Evolutionary conservation across 2,797 vertebrate genomes (phyloP).

Genomic region (Scolopax bukidnonensis): DNA sequence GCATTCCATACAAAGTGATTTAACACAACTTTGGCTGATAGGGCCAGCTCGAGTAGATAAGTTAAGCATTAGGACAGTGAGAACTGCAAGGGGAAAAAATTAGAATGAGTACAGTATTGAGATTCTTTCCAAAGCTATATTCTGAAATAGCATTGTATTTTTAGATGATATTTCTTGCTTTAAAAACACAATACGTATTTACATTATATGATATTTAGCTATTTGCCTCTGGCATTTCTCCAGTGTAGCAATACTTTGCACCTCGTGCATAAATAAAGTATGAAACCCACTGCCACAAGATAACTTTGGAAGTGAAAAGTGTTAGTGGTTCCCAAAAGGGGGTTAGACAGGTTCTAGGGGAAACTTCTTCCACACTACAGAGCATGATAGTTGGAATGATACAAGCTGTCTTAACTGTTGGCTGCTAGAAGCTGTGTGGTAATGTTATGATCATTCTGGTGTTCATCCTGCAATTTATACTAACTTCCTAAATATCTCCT

Average conservation of each 20-base stretch:
- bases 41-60: slow-evolving; percentile 23
- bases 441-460: not conserved
- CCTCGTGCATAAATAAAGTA: not conserved
- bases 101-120: slow-evolving; percentile 8
- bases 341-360: not conserved
- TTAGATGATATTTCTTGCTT: slow-evolving; percentile 40
- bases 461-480: not conserved
- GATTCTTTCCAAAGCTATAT: slow-evolving; percentile 61
- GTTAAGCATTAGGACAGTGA: slow-evolving; percentile 30
- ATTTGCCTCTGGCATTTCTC: not conserved
- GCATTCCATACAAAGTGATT: slow-evolving; percentile 57
- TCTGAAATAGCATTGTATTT: slow-evolving; percentile 55
- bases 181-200: slow-evolving; percentile 1
- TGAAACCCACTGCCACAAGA: not conserved
- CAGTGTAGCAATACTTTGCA: not conserved
- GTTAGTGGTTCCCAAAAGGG: not conserved
- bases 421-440: not conserved
- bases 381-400: not conserved
- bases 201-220: not conserved
- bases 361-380: not conserved
- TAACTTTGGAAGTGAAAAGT: not conserved
- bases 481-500: not conserved
- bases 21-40: slow-evolving; percentile 53
- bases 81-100: not conserved
- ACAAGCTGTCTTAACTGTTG: not conserved